Conservation (phyloP, 2,888 invertebrate genomes). For the Synanthedon formicaeformis region DNA sequence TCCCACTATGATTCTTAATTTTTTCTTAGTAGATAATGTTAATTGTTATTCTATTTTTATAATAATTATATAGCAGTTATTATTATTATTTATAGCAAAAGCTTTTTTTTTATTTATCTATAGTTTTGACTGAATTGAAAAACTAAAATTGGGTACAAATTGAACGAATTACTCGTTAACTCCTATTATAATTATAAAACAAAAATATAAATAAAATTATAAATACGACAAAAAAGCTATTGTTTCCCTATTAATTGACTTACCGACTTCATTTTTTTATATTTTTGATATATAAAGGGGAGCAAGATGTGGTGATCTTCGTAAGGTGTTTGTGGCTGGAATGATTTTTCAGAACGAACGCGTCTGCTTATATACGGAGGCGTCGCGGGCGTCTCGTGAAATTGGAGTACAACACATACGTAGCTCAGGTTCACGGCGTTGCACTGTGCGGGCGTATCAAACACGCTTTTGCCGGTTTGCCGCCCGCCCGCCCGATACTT, state of each 20-base stretch:
- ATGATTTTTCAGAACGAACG: slow-evolving; percentile 62
- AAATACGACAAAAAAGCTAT: neutral
- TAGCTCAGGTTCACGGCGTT: slow-evolving; percentile 12
- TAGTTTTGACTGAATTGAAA: too few relatives aligned
- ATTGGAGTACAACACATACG: slow-evolving; percentile 42
- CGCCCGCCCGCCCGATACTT: neutral
- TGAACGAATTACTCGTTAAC: neutral
- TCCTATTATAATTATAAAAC: neutral
- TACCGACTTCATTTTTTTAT: slow-evolving; percentile 57
- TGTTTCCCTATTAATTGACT: slow-evolving; percentile 22
- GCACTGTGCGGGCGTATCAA: slow-evolving; percentile 16
- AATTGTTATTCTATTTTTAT: too few relatives aligned
- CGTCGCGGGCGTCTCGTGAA: slow-evolving; percentile 44
- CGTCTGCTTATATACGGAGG: slow-evolving; percentile 52
- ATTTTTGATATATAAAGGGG: slow-evolving; percentile 17
- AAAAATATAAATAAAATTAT: neutral
- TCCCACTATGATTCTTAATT: too few relatives aligned
- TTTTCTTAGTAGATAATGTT: too few relatives aligned
- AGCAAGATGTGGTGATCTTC: slow-evolving; percentile 39
- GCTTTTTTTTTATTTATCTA: too few relatives aligned
- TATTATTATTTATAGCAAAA: too few relatives aligned
- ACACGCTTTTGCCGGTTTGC: slow-evolving; percentile 3
- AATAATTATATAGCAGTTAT: too few relatives aligned
- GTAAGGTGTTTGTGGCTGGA: slow-evolving; percentile 53
- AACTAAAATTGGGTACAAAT: too few relatives aligned